Conservation (phyloP, 2,113 vertebrate genomes). For the Lophochroa leadbeateri region DNA sequence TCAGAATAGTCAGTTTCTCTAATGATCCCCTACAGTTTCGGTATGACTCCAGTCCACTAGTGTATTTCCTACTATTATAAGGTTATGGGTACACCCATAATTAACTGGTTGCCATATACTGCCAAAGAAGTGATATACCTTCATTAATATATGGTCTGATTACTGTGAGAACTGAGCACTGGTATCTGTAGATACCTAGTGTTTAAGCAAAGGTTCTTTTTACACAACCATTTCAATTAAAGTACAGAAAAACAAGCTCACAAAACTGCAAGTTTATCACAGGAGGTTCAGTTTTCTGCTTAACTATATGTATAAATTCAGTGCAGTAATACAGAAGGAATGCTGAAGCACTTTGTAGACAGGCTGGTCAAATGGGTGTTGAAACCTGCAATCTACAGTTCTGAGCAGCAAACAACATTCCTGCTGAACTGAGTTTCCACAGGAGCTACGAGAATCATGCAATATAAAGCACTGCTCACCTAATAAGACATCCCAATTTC, state of each 20-base stretch:
- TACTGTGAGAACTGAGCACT: background rate
- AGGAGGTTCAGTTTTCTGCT: background rate
- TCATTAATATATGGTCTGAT: background rate
- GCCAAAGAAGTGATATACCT: background rate
- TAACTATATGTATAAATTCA: background rate
- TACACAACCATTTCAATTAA: background rate
- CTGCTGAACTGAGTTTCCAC: constrained; percentile 28
- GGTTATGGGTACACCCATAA: background rate
- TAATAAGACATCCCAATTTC: constrained; percentile 58
- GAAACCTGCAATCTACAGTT: constrained; percentile 67
- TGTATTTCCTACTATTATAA: background rate
- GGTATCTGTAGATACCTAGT: background rate
- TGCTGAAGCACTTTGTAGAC: constrained; percentile 14
- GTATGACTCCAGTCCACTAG: background rate
- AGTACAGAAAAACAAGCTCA: background rate
- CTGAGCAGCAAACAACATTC: constrained; percentile 39
- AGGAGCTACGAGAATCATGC: background rate
- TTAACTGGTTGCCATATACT: background rate
- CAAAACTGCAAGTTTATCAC: background rate
- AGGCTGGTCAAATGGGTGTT: constrained; percentile 28
- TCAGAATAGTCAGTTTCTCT: background rate
- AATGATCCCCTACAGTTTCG: background rate
- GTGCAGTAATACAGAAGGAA: background rate
- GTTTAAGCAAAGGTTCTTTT: background rate
- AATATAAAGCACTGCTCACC: constrained; percentile 58